These are phyloP conservation scores for Aphaenogaster floridana DNA, from an alignment of 1,140 invertebrate species.

Conservation along the genomic window DNA sequence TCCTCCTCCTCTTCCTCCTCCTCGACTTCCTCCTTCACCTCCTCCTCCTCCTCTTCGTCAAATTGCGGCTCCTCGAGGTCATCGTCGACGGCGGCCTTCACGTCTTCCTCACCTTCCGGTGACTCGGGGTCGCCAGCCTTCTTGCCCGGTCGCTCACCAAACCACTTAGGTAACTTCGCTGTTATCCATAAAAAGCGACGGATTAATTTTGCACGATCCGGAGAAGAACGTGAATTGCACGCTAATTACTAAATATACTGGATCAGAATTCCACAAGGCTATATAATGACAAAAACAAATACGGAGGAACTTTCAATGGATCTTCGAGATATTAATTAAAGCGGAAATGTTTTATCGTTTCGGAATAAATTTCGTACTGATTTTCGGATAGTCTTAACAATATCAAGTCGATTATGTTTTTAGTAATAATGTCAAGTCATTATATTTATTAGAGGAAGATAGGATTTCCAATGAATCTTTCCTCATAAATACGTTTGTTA, in stretches of 20 bases:
- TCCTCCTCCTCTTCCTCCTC: slow-evolving; percentile 92
- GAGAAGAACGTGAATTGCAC: neutral
- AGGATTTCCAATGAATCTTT: neutral
- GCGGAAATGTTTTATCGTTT: neutral
- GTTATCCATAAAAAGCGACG: slow-evolving; percentile 65
- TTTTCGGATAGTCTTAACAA: neutral
- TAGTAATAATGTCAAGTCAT: neutral
- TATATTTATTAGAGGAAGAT: neutral
- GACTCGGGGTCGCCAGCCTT: slow-evolving; percentile 95
- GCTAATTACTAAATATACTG: neutral
- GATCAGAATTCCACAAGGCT: neutral
- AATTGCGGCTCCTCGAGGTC: slow-evolving; percentile 84
- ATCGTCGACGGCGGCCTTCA: slow-evolving; percentile 90
- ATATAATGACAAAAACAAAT: neutral
- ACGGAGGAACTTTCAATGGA: neutral
- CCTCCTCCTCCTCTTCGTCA: slow-evolving; percentile 91
- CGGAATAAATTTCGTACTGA: neutral
- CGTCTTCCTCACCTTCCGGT: slow-evolving; percentile 95
- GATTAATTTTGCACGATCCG: slow-evolving; percentile 22
- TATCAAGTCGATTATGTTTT: neutral
- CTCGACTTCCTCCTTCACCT: slow-evolving; percentile 91
- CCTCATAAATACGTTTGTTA: neutral
- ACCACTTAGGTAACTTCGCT: slow-evolving; percentile 97
- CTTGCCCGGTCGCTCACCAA: slow-evolving; percentile 97
- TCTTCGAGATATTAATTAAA: neutral